Evolutionary conservation across 2,888 invertebrate genomes (phyloP).

Genomic region (Apocheima hispidaria): DNA sequence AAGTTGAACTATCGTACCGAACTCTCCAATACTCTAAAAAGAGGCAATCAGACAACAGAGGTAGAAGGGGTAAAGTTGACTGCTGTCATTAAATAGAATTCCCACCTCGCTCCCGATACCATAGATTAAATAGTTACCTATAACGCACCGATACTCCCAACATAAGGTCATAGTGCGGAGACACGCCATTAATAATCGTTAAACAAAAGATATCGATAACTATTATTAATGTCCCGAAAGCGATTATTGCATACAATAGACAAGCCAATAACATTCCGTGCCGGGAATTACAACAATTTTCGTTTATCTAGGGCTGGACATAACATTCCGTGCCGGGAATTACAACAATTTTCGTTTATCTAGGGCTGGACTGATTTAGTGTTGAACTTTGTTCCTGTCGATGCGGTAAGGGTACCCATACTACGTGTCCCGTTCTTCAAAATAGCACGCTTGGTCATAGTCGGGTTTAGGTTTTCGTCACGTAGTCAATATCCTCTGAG

Average conservation of each 20-base stretch:
- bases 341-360: neutral
- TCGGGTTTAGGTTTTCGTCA: too few species aligned
- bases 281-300: neutral
- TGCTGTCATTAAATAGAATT: neutral
- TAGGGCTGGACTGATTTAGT: neutral
- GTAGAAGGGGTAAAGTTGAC: neutral
- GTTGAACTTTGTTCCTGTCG: neutral
- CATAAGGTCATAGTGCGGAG: conserved; percentile 3
- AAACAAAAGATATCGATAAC: conserved; percentile 3
- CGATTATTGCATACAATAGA: neutral
- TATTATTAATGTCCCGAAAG: conserved; percentile 5
- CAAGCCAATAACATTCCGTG: neutral
- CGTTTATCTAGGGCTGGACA: neutral
- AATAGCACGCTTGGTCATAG: too few species aligned
- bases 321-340: neutral
- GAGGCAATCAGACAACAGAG: neutral
- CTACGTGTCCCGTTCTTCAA: too few species aligned
- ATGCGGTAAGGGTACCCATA: neutral
- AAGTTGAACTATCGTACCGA: too few species aligned
- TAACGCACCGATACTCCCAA: conserved; percentile 1
- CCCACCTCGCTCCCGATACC: neutral
- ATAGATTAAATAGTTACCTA: neutral
- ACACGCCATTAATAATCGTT: conserved; percentile 8
- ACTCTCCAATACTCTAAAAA: too few species aligned
- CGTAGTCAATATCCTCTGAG: too few species aligned